Evolutionary conservation across 2,797 vertebrate species (phyloP).

Genomic region (Rhinoraja longicauda): DNA sequence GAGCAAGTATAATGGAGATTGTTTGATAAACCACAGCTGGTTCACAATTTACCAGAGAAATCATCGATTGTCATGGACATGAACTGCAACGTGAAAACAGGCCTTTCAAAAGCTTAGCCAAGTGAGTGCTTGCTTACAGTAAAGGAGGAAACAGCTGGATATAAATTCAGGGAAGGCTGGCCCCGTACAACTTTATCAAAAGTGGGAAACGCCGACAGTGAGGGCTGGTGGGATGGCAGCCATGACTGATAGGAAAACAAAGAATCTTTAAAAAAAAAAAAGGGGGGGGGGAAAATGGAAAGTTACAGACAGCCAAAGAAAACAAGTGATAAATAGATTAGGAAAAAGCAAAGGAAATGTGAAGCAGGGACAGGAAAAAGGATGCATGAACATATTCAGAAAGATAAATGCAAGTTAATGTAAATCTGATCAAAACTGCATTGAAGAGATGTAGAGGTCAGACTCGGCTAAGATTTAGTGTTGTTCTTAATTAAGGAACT

Average conservation of each 20-base stretch:
- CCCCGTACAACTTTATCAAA: constrained; percentile 66
- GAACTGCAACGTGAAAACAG: constrained; percentile 58
- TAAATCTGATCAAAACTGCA: constrained; percentile 47
- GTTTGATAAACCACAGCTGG: constrained; percentile 64
- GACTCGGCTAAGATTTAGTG: constrained; percentile 70
- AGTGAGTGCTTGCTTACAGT: constrained; percentile 64
- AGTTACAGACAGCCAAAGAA: constrained; percentile 66
- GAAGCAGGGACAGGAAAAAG: constrained; percentile 48
- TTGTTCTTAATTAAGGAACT: constrained; percentile 76
- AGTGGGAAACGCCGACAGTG: constrained; percentile 62
- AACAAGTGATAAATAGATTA: constrained; percentile 69
- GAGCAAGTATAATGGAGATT: constrained; percentile 62
- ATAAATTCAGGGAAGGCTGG: constrained; percentile 55
- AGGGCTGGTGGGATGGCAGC: constrained; percentile 63
- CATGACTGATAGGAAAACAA: constrained; percentile 50
- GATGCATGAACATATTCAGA: constrained; percentile 42
- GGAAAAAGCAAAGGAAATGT: constrained; percentile 49
- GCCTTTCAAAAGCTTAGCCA: constrained; percentile 54
- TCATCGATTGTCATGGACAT: constrained; percentile 65
- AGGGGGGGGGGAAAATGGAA: constrained; percentile 66
- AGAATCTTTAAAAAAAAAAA: constrained; percentile 66
- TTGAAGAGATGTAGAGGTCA: constrained; percentile 21
- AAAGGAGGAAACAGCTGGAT: constrained; percentile 85
- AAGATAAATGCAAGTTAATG: constrained; percentile 39
- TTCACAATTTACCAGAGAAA: constrained; percentile 61